Conservation (phyloP, 2,888 invertebrate species). For the Acronicta psi region DNA sequence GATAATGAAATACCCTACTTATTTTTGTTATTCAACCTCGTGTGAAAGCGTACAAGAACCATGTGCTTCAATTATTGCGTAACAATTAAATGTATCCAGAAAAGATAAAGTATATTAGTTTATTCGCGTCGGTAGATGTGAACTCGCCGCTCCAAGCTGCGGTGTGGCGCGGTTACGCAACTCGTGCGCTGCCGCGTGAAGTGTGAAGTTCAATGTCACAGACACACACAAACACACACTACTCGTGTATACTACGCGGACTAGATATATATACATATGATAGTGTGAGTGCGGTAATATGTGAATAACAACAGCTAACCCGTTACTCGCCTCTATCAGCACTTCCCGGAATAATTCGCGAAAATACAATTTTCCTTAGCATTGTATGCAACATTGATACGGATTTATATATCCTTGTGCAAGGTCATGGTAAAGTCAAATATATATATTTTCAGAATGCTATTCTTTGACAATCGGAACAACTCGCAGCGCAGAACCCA, state of each 20-base stretch:
- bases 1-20: too few relatives aligned
- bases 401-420: constrained; percentile 75
- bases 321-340: constrained; percentile 84
- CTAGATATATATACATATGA: constrained; percentile 58
- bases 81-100: constrained; percentile 37
- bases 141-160: constrained; percentile 52
- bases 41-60: constrained; percentile 21
- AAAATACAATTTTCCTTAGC: constrained; percentile 80
- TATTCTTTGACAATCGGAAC: constrained; percentile 47
- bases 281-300: constrained; percentile 73
- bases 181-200: constrained; percentile 84
- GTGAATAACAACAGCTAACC: constrained; percentile 83
- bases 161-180: constrained; percentile 78
- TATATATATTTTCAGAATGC: constrained; percentile 67
- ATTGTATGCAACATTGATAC: constrained; percentile 66
- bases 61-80: constrained; percentile 31
- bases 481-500: too few relatives aligned
- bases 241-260: constrained; percentile 49
- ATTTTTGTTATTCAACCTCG: constrained; percentile 10
- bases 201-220: constrained; percentile 89
- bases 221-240: constrained; percentile 69
- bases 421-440: constrained; percentile 83
- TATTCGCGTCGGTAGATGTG: constrained; percentile 55
- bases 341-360: constrained; percentile 85
- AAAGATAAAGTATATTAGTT: constrained; percentile 42